Base-by-base conservation (phyloP, 2,113 vertebrate species). In the Genyomyrus donnyi region DNA sequence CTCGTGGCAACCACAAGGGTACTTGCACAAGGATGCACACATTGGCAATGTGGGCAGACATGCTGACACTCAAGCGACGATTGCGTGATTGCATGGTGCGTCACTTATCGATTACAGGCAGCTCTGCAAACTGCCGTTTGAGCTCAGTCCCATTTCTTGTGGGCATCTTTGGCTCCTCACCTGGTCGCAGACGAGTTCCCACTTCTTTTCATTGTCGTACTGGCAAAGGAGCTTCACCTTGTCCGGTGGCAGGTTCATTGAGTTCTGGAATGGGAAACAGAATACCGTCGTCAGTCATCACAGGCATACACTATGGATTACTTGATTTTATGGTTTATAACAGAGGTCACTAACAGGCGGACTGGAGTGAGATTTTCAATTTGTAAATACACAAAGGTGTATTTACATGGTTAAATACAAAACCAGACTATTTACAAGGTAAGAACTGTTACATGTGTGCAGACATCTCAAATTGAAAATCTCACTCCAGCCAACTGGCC, bases 201-300 rank as follows among this genome's bases (percentile, higher is more conserved):
- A 99, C 91, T 99, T 99, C 96, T 99, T 99, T 77, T 99, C 98
- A 0, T 96, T 97, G 94, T 99, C 98, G 0, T 99, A 99, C 90
- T 98, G 97, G 92, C 95, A 97, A 80, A 99, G 93, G 56, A 99
- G 95, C 93, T 97, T 94, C 93, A 98, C 96, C 95, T 99, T 99
- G 89, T 99, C 98, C 0, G 98, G 98, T 5, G 98, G 98, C 92
- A 99, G 93, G 95, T 99, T 99, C 98, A 99, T 99, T 91, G 96
- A 94, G 93, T 97, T 97, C 98, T 99, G 88, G 48, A 83, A 62
- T 92, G 89, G 94, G 85, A 1, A 45, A 88, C 90, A 17, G 87
- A 0, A 88, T 45, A 10, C 39, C 0, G 21, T 24, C 19, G 1
- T 74, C 13, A 89, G 27, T 24, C 19, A 13, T 27, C 83, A 5